These are phyloP conservation scores for Sialis fuliginosa DNA, from an alignment of 2,888 invertebrate species.

Conservation along the genomic window DNA sequence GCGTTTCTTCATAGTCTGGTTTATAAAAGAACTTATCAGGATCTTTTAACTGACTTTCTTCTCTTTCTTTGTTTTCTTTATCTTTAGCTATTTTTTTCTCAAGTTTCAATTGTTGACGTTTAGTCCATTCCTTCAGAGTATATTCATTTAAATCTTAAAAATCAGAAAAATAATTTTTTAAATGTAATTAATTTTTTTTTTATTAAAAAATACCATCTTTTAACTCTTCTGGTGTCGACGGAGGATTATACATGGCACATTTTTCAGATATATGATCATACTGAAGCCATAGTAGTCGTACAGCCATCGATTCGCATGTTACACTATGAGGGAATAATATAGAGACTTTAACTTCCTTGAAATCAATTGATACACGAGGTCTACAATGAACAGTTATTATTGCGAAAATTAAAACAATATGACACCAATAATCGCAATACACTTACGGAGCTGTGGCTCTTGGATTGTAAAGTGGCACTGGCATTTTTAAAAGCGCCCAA, in stretches of 20 bases:
- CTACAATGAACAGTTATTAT: constrained; percentile 13
- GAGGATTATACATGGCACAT: constrained; percentile 17
- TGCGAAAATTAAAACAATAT: neutral
- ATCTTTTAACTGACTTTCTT: neutral
- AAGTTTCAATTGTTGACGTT: constrained; percentile 18
- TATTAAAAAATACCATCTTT: neutral
- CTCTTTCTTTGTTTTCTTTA: neutral
- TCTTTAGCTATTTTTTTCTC: neutral
- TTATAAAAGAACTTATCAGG: neutral
- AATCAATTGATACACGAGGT: constrained; percentile 26
- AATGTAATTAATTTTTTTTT: neutral
- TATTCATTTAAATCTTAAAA: constrained; percentile 15
- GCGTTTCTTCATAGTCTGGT: neutral
- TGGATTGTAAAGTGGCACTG: constrained; percentile 13
- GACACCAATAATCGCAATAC: neutral
- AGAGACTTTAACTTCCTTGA: constrained; percentile 24
- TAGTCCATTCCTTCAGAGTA: constrained; percentile 17
- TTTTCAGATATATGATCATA: constrained; percentile 36
- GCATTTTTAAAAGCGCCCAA: constrained; percentile 28
- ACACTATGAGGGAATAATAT: constrained; percentile 27
- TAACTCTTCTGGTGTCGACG: constrained; percentile 7
- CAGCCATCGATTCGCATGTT: constrained; percentile 24
- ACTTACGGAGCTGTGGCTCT: neutral
- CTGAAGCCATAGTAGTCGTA: constrained; percentile 30
- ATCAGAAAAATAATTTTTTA: neutral